These are phyloP conservation scores for Oopsacas minuta DNA, from an alignment of 37 sponge, comb jelly and placozoan genomes.

Conservation along the genomic window DNA sequence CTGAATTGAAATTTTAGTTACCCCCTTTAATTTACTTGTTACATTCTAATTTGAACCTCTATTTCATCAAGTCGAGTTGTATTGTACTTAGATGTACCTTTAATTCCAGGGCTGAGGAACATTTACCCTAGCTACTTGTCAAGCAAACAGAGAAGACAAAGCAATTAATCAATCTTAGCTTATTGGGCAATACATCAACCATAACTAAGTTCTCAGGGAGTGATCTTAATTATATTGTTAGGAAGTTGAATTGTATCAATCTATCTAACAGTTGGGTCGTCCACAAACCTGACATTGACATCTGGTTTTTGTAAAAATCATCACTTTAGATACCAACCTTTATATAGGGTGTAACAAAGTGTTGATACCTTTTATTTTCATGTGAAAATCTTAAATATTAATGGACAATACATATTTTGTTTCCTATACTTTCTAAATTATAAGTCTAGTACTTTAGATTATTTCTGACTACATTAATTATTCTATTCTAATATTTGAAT, in stretches of 20 bases:
- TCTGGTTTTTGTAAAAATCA: slow-evolving; percentile 9
- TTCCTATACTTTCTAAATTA: too few species aligned
- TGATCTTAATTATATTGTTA: background rate
- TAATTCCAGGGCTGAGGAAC: background rate
- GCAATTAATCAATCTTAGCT: background rate
- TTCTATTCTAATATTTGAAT: too few species aligned
- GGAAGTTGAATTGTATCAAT: background rate
- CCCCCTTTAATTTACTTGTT: background rate
- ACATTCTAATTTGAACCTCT: background rate
- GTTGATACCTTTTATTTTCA: too few species aligned
- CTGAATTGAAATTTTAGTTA: background rate
- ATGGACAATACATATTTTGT: too few species aligned
- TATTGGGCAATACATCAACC: slow-evolving; percentile 15
- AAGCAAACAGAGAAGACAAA: slow-evolving; percentile 5
- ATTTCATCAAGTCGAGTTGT: background rate
- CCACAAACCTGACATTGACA: slow-evolving; percentile 16
- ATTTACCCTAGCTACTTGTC: slow-evolving; percentile 12
- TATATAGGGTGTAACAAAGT: too few species aligned
- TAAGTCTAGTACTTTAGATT: too few species aligned
- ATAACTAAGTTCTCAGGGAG: background rate
- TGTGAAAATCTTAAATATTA: too few species aligned
- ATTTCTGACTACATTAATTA: too few species aligned
- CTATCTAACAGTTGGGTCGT: slow-evolving; percentile 14
- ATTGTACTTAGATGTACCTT: background rate
- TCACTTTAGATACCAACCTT: slow-evolving; percentile 18